These are phyloP conservation scores for Diaphora mendica DNA, from an alignment of 2,888 invertebrate species.

Conservation along the genomic window DNA sequence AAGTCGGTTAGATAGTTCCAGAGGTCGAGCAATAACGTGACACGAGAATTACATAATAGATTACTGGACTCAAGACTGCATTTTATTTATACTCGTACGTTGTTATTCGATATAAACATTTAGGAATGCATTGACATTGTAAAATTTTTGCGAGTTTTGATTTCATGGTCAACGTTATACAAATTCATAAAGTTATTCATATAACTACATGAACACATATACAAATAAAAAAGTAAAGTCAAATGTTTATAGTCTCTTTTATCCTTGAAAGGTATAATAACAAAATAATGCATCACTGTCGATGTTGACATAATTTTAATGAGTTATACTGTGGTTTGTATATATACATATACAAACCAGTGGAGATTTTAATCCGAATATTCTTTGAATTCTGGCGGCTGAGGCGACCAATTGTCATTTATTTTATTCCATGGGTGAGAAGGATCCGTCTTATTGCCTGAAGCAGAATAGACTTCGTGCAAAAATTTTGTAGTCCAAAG, in stretches of 20 bases:
- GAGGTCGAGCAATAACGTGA: no score
- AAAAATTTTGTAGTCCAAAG: constrained; percentile 38
- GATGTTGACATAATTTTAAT: not conserved
- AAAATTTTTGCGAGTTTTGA: no score
- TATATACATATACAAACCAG: constrained; percentile 11
- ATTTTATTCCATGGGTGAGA: not conserved
- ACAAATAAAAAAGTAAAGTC: not conserved
- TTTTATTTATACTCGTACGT: no score
- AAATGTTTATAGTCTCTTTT: not conserved
- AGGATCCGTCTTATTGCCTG: constrained; percentile 1
- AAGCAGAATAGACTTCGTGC: constrained; percentile 11
- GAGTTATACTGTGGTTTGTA: no score
- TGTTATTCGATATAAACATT: no score
- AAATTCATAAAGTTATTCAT: no score
- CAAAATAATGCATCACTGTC: not conserved
- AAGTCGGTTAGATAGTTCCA: no score
- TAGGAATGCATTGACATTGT: no score
- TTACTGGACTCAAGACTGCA: no score
- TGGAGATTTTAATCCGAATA: constrained; percentile 50
- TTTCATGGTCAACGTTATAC: no score
- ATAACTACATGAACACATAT: no score
- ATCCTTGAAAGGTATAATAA: not conserved
- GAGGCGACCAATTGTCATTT: not conserved
- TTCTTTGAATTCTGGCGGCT: constrained; percentile 51
- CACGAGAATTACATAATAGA: no score